A percentile compares a stretch with the other conserved stretches of the same genome.
These are phyloP conservation scores for Caiman crocodilus DNA, from an alignment of 2,797 vertebrate species.

Conservation along the genomic window DNA sequence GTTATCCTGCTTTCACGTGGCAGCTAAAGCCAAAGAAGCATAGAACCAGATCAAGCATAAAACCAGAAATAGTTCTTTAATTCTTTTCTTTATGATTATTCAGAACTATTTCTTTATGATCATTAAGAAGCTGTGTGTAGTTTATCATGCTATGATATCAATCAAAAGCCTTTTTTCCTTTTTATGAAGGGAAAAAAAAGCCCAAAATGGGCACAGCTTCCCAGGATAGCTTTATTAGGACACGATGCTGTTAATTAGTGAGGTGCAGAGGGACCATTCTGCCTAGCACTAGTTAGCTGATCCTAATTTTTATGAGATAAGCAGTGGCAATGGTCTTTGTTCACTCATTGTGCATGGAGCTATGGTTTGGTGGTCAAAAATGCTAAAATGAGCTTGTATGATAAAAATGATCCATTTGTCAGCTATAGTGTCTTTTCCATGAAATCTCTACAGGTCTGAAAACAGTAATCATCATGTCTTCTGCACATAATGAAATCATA, in stretches of 20 bases:
- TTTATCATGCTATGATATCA: neutral
- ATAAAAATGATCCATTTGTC: slow-evolving; percentile 38
- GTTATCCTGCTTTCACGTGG: fast-evolving
- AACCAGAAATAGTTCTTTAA: neutral
- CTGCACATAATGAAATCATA: slow-evolving; percentile 59
- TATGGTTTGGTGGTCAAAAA: neutral
- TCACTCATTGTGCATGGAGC: neutral
- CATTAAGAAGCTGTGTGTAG: fast-evolving
- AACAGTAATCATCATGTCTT: slow-evolving; percentile 49
- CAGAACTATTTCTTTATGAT: neutral
- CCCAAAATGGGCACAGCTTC: neutral
- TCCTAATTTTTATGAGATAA: neutral
- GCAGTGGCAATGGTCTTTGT: neutral
- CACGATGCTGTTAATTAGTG: neutral
- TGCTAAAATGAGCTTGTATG: neutral
- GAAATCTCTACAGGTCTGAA: slow-evolving; percentile 54
- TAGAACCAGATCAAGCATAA: neutral
- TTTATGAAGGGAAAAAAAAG: neutral
- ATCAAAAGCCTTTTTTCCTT: neutral
- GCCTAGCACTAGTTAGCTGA: neutral
- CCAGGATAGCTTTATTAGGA: neutral
- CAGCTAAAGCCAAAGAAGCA: neutral
- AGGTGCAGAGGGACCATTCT: neutral
- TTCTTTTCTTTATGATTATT: too few relatives aligned
- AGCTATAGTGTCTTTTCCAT: slow-evolving; percentile 11